Evolutionary conservation across 2,113 vertebrate genomes (phyloP), one percentile per base, ranked within the genome.

Genomic region (Phyllostomus discolor): DNA sequence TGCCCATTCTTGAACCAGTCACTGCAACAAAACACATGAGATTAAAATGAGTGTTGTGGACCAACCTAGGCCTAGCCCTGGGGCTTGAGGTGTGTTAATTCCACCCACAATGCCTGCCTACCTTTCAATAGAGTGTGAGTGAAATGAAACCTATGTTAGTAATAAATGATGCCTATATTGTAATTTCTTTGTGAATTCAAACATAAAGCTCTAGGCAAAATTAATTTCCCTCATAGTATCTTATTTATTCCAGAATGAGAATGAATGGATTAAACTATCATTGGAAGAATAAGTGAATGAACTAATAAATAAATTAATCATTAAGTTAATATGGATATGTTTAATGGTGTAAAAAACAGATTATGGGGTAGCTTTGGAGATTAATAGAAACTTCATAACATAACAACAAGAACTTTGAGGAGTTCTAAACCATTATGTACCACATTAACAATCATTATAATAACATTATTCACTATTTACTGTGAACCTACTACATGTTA

Each of bases 221-320:
- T 90, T 57, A 87, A 93, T 76, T 86, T 50, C 26, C 19, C 4
- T 7, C 19, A 48, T 86, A 91, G 78, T 54, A 89, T 38, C 8
- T 86, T 89, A 82, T 75, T 91, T 86, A 82, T 59, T 93, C 22
- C 2, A 69, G 19, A 81, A 70, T 79, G 52, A 86, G n/a, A 95
- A 89, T 64, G 12, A 96, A 90, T 75, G 1, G 2, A 75, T 89
- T 2, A 85, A 93, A 90, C 14, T 54, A 48, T 19, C 92, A 88
- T 14, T 87, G 14, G 17, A 46, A 90, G 46, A 76, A 90, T 73
- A 88, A 88, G 72, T 54, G 28, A 91, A 59, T 70, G 19, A 79
- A 52, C 9, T 85, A 85, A 92, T 83, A 83, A 87, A 69, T 96
- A 54, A 83, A 17, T 70, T 92, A 87, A 90, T 95, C 26, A 86